Base-by-base conservation (phyloP, 1,140 invertebrate genomes). In the Aphelinus atriplicis region DNA sequence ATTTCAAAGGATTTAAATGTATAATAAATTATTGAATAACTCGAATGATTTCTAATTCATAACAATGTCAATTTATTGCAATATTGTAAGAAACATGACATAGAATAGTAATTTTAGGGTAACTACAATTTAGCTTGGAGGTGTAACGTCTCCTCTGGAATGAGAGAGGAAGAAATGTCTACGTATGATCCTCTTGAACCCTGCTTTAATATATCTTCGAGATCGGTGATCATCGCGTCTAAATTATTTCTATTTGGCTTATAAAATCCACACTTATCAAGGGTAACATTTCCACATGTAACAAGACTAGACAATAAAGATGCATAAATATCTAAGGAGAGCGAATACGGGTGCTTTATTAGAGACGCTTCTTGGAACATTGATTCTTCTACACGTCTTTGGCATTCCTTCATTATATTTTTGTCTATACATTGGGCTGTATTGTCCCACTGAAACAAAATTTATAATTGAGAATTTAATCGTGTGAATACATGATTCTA, bases 71-170 rank as follows among this genome's bases (percentile, higher is more conserved):
- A 67, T 76, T 76, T 76, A 76, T 75, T 75, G 47, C 61, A 71
- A 66, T 71, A 60, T 48, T 64, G 66, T 58, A 64, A 64, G 47
- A 72, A 68, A 73, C 42, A 76, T 58, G 58, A 76, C 70, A 73
- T 60, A 68, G n/a, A 72, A 58, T 60, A 43, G 5, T 56, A 76
- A 72, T 57, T 66, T 9, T 9, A 69, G 55, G 45, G 73, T 80
- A 80, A 81, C 84, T 82, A 88, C 61, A 88, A 79, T 72, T 88
- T 88, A 74, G 87, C 84, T 80, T 82, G 83, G 42, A 85, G 66
- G 69, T 78, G 80, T 69, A 71, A 53, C n/a, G 78, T 51, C 50
- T 72, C 62, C 43, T 78, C 75, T 58, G 79, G 80, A 68, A 79
- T 64, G 57, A 84, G 50, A 47, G 58, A 78, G 6, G 80, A 76